Evolutionary conservation across 2,888 invertebrate genomes (phyloP).

Genomic region (Leptarthrus brevirostris): DNA sequence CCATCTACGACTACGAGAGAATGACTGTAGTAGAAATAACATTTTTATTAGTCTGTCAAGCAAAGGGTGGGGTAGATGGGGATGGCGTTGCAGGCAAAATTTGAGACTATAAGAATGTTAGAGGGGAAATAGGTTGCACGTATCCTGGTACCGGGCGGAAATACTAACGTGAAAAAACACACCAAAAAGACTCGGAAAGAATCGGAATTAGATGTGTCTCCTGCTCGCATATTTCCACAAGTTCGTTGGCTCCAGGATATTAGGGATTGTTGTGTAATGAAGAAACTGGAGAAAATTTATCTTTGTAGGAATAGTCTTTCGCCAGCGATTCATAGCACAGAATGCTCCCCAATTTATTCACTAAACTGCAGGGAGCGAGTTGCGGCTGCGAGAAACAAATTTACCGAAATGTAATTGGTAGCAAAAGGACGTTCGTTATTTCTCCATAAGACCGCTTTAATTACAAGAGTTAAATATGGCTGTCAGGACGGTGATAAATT

Average conservation of each 20-base stretch:
- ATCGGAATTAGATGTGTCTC: slow-evolving; percentile 26
- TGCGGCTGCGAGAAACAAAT: slow-evolving; percentile 14
- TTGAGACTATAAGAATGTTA: slow-evolving; percentile 16
- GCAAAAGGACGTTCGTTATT: slow-evolving; percentile 29
- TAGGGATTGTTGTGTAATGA: slow-evolving; percentile 31
- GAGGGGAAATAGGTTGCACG: slow-evolving; percentile 31
- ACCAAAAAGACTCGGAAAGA: neutral
- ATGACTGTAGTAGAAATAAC: slow-evolving; percentile 48
- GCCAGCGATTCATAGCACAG: neutral
- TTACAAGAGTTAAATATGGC: neutral
- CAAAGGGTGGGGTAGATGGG: neutral
- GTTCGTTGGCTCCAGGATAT: slow-evolving; percentile 25
- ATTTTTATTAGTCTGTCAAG: slow-evolving; percentile 37
- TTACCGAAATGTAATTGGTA: slow-evolving; percentile 35
- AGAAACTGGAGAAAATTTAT: slow-evolving; percentile 39
- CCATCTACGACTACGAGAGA: slow-evolving; percentile 49
- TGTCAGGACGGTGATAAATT: no score
- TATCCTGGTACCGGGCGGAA: slow-evolving; percentile 5
- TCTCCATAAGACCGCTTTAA: slow-evolving; percentile 20
- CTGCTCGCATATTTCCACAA: slow-evolving; percentile 11
- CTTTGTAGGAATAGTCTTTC: slow-evolving; percentile 30
- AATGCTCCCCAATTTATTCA: slow-evolving; percentile 3
- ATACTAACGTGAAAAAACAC: slow-evolving; percentile 41
- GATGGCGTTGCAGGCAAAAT: neutral
- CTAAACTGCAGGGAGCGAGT: neutral